Evolutionary conservation across 1,140 invertebrate species (phyloP).

Genomic region (Cardiocondyla obscurior): DNA sequence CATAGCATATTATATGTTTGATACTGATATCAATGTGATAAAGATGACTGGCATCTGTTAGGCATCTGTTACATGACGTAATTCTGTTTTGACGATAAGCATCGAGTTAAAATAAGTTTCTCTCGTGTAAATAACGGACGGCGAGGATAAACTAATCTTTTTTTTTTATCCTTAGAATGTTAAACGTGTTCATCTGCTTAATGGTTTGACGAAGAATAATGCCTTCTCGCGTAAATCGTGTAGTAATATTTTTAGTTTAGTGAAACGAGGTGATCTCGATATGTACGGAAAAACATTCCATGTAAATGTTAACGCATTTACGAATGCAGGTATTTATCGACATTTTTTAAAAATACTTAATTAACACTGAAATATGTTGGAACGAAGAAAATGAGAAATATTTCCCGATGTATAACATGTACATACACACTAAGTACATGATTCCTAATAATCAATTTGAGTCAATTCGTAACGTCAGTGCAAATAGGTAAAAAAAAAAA

Average conservation of each 20-base stretch:
- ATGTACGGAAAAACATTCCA: slow-evolving; percentile 53
- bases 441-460: background rate
- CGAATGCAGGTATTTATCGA: slow-evolving; percentile 8
- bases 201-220: background rate
- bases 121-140: slow-evolving; percentile 44
- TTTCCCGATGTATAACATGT: background rate
- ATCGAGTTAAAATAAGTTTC: slow-evolving; percentile 18
- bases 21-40: background rate
- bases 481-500: background rate
- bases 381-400: background rate
- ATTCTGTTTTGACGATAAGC: slow-evolving; percentile 32
- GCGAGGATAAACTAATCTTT: background rate
- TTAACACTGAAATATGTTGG: background rate
- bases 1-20: background rate
- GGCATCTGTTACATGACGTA: background rate
- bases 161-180: slow-evolving; percentile 12
- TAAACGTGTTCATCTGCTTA: slow-evolving; percentile 42
- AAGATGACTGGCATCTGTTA: background rate
- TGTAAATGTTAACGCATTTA: slow-evolving; percentile 63
- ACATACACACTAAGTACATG: background rate
- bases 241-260: slow-evolving; percentile 19
- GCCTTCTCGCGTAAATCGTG: background rate
- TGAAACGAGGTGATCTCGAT: background rate
- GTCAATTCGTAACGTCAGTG: slow-evolving; percentile 43
- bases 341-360: slow-evolving; percentile 16